A percentile compares a stretch with the other conserved stretches of the same genome.
phyloP scores from a whole-genome alignment of 2,888 invertebrate species.

The Druceiella hillmani region DNA sequence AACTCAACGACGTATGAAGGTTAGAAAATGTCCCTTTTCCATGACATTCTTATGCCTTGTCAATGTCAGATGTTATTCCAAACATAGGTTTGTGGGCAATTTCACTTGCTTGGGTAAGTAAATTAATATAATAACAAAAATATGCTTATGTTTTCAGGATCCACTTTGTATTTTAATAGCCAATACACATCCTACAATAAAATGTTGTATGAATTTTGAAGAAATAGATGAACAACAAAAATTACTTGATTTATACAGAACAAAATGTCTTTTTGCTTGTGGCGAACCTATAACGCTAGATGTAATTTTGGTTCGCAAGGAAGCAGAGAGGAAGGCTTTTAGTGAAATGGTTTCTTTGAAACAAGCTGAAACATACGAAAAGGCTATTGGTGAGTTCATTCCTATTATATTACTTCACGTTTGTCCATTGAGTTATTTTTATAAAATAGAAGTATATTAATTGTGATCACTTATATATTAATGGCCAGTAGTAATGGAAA shows the following conservation, averaged over 20 bases:
- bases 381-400: slow-evolving; percentile 35
- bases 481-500: too few relatives aligned
- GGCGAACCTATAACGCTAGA: slow-evolving; percentile 47
- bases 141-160: slow-evolving; percentile 45
- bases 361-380: slow-evolving; percentile 48
- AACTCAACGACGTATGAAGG: too few relatives aligned
- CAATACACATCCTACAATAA: slow-evolving; percentile 48
- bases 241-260: slow-evolving; percentile 46
- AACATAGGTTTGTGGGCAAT: too few relatives aligned
- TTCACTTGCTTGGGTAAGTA: too few relatives aligned
- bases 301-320: slow-evolving; percentile 43
- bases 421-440: background rate
- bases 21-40: too few relatives aligned
- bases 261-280: slow-evolving; percentile 46
- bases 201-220: slow-evolving; percentile 48
- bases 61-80: background rate
- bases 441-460: background rate
- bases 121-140: too few relatives aligned
- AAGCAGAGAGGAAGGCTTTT: slow-evolving; percentile 44
- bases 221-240: slow-evolving; percentile 46
- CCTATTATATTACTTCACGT: slow-evolving; percentile 8
- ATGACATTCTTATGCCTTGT: too few relatives aligned
- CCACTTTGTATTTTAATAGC: slow-evolving; percentile 49
- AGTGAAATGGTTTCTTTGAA: slow-evolving; percentile 48
- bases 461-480: too few relatives aligned